Conservation (phyloP, 2,113 vertebrate species). For the Pseudonaja textilis region DNA sequence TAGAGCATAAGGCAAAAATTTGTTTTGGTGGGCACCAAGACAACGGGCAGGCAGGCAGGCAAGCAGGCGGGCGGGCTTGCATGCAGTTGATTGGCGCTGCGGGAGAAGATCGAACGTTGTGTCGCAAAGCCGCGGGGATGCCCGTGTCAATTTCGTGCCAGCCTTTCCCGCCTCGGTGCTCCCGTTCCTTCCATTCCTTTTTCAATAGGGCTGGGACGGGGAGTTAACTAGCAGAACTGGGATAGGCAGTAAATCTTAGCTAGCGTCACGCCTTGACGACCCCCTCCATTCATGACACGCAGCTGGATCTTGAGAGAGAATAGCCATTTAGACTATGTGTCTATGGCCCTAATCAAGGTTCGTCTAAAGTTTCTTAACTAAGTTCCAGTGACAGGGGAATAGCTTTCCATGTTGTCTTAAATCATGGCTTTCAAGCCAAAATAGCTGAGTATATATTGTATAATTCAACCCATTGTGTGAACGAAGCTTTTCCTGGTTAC, state of each 20-base stretch:
- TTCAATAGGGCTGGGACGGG: not conserved
- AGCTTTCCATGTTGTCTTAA: not conserved
- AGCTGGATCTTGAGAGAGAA: not conserved
- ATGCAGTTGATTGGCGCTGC: constrained; percentile 23
- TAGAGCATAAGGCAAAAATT: not conserved
- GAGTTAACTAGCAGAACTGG: not conserved
- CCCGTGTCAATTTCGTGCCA: not conserved
- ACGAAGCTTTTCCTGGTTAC: not conserved
- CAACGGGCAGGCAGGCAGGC: not conserved
- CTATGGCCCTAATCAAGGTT: not conserved
- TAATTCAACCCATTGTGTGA: not conserved
- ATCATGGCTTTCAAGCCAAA: not conserved
- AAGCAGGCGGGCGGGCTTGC: not conserved
- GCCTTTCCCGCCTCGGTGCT: not conserved
- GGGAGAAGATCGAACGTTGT: not conserved
- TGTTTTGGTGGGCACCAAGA: not conserved
- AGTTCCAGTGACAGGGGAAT: not conserved
- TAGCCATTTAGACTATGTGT: not conserved
- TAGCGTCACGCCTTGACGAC: not conserved
- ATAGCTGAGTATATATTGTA: not conserved
- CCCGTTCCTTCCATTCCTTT: too few relatives aligned
- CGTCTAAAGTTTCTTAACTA: not conserved
- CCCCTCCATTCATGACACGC: not conserved
- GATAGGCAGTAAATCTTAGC: not conserved
- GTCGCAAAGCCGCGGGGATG: too few relatives aligned